phyloP scores from a whole-genome alignment of 2,113 vertebrate genomes.

The Shinisaurus crocodilurus region DNA sequence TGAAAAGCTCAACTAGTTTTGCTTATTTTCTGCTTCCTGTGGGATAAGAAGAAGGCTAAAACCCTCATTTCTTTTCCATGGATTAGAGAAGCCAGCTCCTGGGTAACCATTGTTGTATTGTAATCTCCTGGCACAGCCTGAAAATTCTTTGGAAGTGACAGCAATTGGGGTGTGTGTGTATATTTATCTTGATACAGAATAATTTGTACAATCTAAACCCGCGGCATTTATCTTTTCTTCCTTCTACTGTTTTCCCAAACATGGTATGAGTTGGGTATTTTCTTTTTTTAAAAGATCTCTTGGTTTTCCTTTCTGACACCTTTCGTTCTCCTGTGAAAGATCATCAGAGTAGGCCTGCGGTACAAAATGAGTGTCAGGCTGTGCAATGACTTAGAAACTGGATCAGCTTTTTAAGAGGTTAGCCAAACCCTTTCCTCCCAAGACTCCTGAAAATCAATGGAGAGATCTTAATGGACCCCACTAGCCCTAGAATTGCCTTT shows the following conservation, averaged over 20 bases:
- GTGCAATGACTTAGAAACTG: constrained; percentile 35
- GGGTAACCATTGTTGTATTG: constrained; percentile 39
- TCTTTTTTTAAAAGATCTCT: neutral
- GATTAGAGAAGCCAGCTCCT: constrained; percentile 61
- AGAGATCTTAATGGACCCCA: neutral
- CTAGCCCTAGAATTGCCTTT: neutral
- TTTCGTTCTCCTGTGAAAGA: constrained; percentile 28
- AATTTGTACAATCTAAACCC: constrained; percentile 17
- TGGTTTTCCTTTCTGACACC: constrained; percentile 30
- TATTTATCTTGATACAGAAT: constrained; percentile 15
- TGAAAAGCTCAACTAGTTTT: constrained; percentile 37
- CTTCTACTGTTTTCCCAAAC: neutral
- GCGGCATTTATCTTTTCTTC: neutral
- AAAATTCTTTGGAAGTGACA: constrained; percentile 46
- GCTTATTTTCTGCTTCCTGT: constrained; percentile 48
- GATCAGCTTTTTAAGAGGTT: neutral
- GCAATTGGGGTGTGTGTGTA: neutral
- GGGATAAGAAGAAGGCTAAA: constrained; percentile 47
- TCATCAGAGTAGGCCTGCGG: neutral
- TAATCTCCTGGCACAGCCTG: constrained; percentile 36
- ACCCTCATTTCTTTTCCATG: constrained; percentile 54
- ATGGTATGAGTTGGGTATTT: neutral
- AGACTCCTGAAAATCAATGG: neutral
- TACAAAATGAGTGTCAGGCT: constrained; percentile 10
- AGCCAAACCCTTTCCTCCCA: neutral